Evolutionary conservation across 2,888 invertebrate species (phyloP).

Genomic region (Ectropis crepuscularia): DNA sequence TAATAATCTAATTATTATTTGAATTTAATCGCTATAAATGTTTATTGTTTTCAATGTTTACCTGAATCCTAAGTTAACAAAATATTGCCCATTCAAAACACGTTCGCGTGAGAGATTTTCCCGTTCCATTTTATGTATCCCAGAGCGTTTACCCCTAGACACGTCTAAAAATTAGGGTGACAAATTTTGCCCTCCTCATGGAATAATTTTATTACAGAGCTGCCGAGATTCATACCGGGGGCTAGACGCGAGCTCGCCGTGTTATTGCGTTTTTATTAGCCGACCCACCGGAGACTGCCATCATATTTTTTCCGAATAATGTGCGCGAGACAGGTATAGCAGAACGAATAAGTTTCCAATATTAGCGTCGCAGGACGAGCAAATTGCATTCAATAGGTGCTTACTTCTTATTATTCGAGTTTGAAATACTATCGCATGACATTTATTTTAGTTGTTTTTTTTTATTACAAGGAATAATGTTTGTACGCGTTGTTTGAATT

Average conservation of each 20-base stretch:
- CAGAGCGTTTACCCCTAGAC: constrained; percentile 42
- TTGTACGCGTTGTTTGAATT: constrained; percentile 5
- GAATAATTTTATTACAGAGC: constrained; percentile 77
- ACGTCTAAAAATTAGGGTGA: constrained; percentile 64
- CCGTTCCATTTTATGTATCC: constrained; percentile 20
- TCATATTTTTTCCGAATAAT: constrained; percentile 72
- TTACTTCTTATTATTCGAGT: constrained; percentile 24
- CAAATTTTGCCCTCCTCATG: constrained; percentile 70
- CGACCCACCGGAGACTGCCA: constrained; percentile 57
- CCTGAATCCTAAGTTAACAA: constrained; percentile 11
- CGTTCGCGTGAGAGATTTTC: constrained; percentile 14
- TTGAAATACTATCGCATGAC: constrained; percentile 11
- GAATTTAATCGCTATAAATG: neutral
- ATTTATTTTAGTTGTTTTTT: constrained; percentile 12
- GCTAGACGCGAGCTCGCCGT: constrained; percentile 59
- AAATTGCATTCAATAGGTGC: constrained; percentile 31
- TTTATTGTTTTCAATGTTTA: neutral
- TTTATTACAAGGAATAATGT: constrained; percentile 11
- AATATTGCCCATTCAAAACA: constrained; percentile 24
- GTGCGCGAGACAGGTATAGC: constrained; percentile 57
- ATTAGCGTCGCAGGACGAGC: constrained; percentile 43
- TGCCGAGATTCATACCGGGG: constrained; percentile 68
- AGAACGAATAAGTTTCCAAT: constrained; percentile 58
- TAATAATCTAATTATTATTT: too few relatives aligned
- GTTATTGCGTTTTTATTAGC: constrained; percentile 80